Conservation (phyloP, 2,888 invertebrate species). For the Trissolcus brochymenae region DNA sequence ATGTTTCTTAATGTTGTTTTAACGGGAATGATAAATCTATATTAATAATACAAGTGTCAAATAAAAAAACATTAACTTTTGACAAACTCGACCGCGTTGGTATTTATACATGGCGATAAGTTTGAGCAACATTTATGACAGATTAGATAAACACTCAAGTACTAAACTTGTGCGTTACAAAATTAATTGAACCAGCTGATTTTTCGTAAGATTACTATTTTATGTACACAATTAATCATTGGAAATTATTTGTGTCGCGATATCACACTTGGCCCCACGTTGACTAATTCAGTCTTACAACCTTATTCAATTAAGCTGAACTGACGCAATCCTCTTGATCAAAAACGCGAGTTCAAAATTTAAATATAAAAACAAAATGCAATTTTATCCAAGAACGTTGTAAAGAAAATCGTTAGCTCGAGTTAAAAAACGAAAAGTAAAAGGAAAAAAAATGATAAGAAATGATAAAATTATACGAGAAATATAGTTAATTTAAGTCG, state of each 20-base stretch:
- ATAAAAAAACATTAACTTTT: conserved; percentile 45
- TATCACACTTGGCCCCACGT: too few relatives aligned
- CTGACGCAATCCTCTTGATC: too few relatives aligned
- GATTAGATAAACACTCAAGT: conserved; percentile 46
- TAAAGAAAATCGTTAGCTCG: not conserved
- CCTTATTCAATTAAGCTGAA: too few relatives aligned
- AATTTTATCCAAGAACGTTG: too few relatives aligned
- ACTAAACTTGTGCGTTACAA: conserved; percentile 20
- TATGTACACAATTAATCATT: conserved; percentile 31
- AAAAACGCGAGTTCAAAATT: not conserved
- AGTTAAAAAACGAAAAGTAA: not conserved
- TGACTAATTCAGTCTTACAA: too few relatives aligned
- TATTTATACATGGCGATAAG: conserved; percentile 36
- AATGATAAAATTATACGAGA: not conserved
- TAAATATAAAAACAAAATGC: not conserved
- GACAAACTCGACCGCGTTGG: conserved; percentile 21
- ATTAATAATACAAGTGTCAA: conserved; percentile 41
- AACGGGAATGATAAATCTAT: conserved; percentile 37
- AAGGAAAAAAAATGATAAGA: not conserved
- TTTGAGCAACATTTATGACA: conserved; percentile 33
- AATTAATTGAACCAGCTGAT: conserved; percentile 27
- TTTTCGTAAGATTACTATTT: not conserved
- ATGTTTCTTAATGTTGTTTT: conserved; percentile 30
- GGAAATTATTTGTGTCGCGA: conserved; percentile 16
- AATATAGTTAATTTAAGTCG: not conserved